These are phyloP conservation scores for Thaleichthys pacificus DNA, from an alignment of 2,797 vertebrate genomes.

Conservation along the genomic window DNA sequence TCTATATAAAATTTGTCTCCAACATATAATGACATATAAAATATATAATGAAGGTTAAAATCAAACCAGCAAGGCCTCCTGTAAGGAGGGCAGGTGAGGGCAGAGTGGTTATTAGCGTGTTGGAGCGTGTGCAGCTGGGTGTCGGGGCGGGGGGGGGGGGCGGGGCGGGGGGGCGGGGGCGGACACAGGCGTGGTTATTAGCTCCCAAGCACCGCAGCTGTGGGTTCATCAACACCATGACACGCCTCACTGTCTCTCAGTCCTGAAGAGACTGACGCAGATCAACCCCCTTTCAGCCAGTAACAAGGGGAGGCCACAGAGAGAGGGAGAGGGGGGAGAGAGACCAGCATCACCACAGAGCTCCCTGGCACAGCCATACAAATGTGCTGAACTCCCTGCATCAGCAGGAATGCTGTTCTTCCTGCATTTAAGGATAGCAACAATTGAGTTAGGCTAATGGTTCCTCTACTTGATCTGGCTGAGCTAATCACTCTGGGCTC, in stretches of 20 bases:
- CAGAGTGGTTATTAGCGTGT: too few species aligned
- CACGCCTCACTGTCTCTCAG: conserved; percentile 16
- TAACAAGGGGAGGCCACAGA: not conserved
- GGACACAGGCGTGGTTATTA: conserved; percentile 32
- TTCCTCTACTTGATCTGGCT: conserved; percentile 6
- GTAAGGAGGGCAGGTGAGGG: too few species aligned
- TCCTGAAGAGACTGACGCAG: conserved; percentile 17
- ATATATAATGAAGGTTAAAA: not conserved
- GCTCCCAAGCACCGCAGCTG: conserved; percentile 35
- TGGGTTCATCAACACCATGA: conserved; percentile 15
- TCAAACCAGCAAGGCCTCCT: not conserved
- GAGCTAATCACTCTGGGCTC: conserved; percentile 18
- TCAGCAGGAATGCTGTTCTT: not conserved
- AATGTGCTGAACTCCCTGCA: too few species aligned
- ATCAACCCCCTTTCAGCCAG: conserved; percentile 34
- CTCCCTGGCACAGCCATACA: too few species aligned
- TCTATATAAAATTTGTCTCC: not conserved
- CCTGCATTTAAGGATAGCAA: conserved; percentile 6
- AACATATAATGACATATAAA: too few species aligned
- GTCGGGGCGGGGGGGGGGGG: conserved; percentile 27
- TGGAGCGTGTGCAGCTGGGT: conserved; percentile 1
- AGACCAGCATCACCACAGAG: not conserved
- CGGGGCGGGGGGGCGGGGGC: conserved; percentile 2
- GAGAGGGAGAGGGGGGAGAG: not conserved
- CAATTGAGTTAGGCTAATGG: conserved; percentile 24